Conservation (phyloP, 2,888 invertebrate species). For the Oxytorus armatus region DNA sequence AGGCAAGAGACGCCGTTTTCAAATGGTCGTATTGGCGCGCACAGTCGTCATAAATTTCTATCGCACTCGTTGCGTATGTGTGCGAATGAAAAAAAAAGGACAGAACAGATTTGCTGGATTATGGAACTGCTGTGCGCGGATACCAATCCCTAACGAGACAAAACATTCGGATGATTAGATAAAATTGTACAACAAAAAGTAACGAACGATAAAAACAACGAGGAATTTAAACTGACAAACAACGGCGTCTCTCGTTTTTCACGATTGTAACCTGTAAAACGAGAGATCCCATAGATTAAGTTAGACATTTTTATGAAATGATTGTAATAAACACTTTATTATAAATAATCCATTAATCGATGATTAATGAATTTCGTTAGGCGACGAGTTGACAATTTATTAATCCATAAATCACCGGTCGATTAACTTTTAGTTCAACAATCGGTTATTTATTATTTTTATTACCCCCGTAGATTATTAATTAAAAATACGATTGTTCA, state of each 20-base stretch:
- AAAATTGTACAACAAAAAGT: conserved; percentile 3
- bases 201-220: background rate
- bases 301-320: no score
- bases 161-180: conserved; percentile 3
- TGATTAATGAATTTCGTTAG: no score
- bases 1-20: conserved; percentile 31
- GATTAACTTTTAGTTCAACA: no score
- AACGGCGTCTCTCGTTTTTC: background rate
- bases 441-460: no score
- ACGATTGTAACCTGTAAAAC: no score
- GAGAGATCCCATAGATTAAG: no score
- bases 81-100: background rate
- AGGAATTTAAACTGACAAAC: background rate
- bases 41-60: background rate
- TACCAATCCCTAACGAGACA: background rate
- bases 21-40: conserved; percentile 22
- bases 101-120: background rate
- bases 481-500: no score
- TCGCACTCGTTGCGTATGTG: background rate
- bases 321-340: no score
- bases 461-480: no score
- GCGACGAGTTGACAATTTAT: no score
- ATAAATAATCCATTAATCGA: no score
- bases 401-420: no score
- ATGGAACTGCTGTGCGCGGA: background rate